These are phyloP conservation scores for Myripristis jacobus DNA, from an alignment of 2,797 vertebrate species.

Conservation along the genomic window DNA sequence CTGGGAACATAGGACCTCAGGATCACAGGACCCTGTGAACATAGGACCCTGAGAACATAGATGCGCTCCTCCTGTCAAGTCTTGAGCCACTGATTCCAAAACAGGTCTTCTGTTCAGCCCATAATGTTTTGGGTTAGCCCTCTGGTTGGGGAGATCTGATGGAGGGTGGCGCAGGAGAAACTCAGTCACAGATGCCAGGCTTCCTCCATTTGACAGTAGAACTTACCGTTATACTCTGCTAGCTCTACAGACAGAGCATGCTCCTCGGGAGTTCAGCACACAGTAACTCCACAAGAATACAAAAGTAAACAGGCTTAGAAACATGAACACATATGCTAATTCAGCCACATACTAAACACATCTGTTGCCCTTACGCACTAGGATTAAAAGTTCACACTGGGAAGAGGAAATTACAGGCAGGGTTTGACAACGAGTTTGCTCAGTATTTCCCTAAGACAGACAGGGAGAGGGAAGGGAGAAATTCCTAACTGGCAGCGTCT, in stretches of 20 bases:
- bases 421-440: constrained; percentile 36
- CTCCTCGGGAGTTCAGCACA: constrained; percentile 13
- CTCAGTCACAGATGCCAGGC: background rate
- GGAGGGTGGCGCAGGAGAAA: constrained; percentile 7
- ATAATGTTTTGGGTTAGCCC: constrained; percentile 37
- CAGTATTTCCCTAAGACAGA: constrained; percentile 34
- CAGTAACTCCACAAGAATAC: constrained; percentile 2
- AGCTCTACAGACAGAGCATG: constrained; percentile 21
- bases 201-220: background rate
- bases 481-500: constrained; percentile 55
- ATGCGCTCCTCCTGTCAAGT: too few relatives aligned
- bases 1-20: too few relatives aligned
- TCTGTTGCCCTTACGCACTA: constrained; percentile 9
- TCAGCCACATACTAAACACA: constrained; percentile 19
- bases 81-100: constrained; percentile 14
- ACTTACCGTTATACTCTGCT: constrained; percentile 5
- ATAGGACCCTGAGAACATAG: too few relatives aligned
- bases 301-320: constrained; percentile 22
- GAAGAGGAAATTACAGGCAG: constrained; percentile 25
- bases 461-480: constrained; percentile 1
- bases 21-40: too few relatives aligned
- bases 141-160: constrained; percentile 28
- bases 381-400: constrained; percentile 24
- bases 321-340: constrained; percentile 25
- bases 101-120: constrained; percentile 9